These are phyloP conservation scores for Bunonema sp. DNA, from an alignment of 2,888 invertebrate genomes.

Conservation along the genomic window DNA sequence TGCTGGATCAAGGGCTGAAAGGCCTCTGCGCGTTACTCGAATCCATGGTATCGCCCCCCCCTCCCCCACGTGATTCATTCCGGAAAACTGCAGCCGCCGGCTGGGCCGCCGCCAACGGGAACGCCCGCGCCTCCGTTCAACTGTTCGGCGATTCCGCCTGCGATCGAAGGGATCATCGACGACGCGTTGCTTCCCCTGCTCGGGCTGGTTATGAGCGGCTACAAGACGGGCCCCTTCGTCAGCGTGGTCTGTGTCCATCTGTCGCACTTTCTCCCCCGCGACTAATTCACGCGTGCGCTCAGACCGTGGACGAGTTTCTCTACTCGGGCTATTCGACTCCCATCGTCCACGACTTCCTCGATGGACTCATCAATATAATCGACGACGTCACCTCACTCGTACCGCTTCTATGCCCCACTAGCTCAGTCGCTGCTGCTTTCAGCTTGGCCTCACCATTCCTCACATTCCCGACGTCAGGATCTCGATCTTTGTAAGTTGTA, in stretches of 20 bases:
- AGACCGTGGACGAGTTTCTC: slow-evolving; percentile 25
- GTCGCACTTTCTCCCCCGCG: background rate
- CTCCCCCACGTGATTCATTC: background rate
- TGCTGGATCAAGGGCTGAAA: too few species aligned
- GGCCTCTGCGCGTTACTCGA: too few species aligned
- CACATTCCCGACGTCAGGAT: background rate
- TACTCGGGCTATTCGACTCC: slow-evolving; percentile 25
- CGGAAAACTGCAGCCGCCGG: too few species aligned
- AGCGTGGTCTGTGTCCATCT: background rate
- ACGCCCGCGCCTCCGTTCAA: too few species aligned
- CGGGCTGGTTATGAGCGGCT: too few species aligned
- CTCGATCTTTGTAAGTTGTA: background rate
- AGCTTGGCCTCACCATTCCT: background rate
- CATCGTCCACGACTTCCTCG: slow-evolving; percentile 4
- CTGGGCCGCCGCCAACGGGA: too few species aligned
- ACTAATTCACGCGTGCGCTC: slow-evolving; percentile 1
- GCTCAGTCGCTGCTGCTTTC: too few species aligned
- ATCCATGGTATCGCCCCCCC: background rate
- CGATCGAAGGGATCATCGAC: too few species aligned
- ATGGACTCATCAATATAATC: slow-evolving; percentile 8
- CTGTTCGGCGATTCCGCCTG: too few species aligned
- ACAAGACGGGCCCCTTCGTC: too few species aligned
- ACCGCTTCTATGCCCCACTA: too few species aligned
- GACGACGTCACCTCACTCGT: slow-evolving; percentile 6
- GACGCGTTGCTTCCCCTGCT: too few species aligned